These are phyloP conservation scores for Drosophila suzukii DNA, from an alignment of 1,140 invertebrate genomes.

Conservation along the genomic window DNA sequence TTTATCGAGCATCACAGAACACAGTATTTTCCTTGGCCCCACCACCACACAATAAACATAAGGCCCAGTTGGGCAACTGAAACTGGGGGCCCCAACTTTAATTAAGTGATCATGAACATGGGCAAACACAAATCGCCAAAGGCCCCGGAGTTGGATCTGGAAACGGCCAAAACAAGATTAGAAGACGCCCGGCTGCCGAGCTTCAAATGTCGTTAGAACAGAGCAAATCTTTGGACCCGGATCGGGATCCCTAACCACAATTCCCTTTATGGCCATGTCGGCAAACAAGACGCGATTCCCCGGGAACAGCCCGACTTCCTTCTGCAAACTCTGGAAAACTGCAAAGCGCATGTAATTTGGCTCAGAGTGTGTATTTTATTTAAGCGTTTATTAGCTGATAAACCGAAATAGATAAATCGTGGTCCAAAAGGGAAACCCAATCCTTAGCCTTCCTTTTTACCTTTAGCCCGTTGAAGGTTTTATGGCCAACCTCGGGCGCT, in stretches of 20 bases:
- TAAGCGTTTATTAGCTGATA: constrained; percentile 83
- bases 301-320: constrained; percentile 1
- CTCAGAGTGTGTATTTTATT: constrained; percentile 83
- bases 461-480: constrained; percentile 64
- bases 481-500: constrained; percentile 61
- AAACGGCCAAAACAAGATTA: constrained; percentile 70
- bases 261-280: constrained; percentile 34
- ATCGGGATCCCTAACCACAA: constrained; percentile 7
- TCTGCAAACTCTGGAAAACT: constrained; percentile 14
- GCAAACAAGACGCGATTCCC: constrained; percentile 42
- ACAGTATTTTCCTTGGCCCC: constrained; percentile 26
- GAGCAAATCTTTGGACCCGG: constrained; percentile 35
- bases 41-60: constrained; percentile 60
- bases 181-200: constrained; percentile 46
- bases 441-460: constrained; percentile 13
- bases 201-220: constrained; percentile 78
- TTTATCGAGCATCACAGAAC: constrained; percentile 70
- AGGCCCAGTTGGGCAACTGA: constrained; percentile 10
- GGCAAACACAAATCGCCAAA: constrained; percentile 60
- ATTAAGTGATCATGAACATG: constrained; percentile 80
- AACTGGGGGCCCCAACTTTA: constrained; percentile 58
- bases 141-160: constrained; percentile 44
- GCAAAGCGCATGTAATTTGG: constrained; percentile 75
- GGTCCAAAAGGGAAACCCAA: constrained; percentile 36
- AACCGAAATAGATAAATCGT: constrained; percentile 79